phyloP scores from a whole-genome alignment of 2,113 vertebrate species.

The Pontoporia blainvillei region DNA sequence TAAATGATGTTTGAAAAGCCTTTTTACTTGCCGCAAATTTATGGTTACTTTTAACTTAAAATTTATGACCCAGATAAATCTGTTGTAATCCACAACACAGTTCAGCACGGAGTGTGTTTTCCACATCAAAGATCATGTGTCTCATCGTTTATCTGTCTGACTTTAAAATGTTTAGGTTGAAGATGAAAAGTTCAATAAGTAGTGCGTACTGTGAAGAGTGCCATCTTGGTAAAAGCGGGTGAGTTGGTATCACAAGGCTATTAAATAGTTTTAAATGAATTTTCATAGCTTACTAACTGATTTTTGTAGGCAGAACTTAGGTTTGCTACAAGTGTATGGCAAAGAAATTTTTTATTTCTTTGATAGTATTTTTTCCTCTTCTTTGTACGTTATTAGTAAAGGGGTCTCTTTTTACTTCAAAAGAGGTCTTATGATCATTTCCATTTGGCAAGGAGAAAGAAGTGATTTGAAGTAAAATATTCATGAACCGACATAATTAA shows the following conservation, averaged over 20 bases:
- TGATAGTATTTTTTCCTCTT: not conserved
- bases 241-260: not conserved
- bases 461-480: conserved; percentile 73
- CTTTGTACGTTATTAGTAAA: conserved; percentile 31
- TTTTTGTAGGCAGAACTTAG: conserved; percentile 12
- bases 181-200: not conserved
- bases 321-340: not conserved
- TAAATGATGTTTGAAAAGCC: not conserved
- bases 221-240: not conserved
- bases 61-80: not conserved
- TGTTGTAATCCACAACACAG: not conserved
- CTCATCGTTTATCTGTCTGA: not conserved
- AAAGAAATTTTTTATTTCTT: conserved; percentile 20
- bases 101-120: not conserved
- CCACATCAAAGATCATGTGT: not conserved
- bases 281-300: not conserved
- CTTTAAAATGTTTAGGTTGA: not conserved
- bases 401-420: conserved; percentile 57
- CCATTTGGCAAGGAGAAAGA: conserved; percentile 65
- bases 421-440: conserved; percentile 52
- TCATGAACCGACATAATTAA: conserved; percentile 70
- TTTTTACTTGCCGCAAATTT: not conserved
- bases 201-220: not conserved
- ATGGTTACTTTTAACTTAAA: conserved; percentile 22
- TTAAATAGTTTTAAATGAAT: conserved; percentile 29